Evolutionary conservation across 2,797 vertebrate species (phyloP), one percentile per base, ranked within the genome.

Genomic region (Enoplosus armatus): DNA sequence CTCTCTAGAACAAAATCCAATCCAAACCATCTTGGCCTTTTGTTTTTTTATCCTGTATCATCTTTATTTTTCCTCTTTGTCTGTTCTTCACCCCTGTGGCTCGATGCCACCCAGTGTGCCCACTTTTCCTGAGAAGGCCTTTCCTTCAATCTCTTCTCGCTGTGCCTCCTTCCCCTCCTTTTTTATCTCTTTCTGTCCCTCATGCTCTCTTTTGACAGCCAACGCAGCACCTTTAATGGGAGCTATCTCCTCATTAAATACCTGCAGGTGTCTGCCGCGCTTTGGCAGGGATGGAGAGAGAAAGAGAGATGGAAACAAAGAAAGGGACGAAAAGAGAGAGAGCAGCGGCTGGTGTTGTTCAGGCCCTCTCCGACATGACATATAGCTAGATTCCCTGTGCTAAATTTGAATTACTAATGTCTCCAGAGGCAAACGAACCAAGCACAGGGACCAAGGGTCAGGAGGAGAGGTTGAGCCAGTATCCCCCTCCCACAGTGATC

Each of bases 221-320:
- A 85, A 86, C 72, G 65, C 89, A 82, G 88, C 83, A 90, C 91
- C 92, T 94, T 94, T 94, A 94, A 94, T 93, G 85, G 89, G 85
- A 91, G 88, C 85, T 69, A 85, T 92, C 86, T 93, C 82, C 92
- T 93, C 92, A 94, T 95, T 95, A 94, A 93, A 93, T 92, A 94
- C 86, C 83, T 87, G 82, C 90, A 87, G 91, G 85, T 89, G 89
- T 89, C 86, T 76, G 67, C 77, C 61, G 77, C 39, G 48, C 75
- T 79, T 73, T 83, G 66, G 73, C 82, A 78, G 80, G 35, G 60
- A 77, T 4, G 33, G 58, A 77, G 59, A 66, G 75, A 51, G 43
- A 63, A 37, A 75, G 61, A 82, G 33, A 77, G 72, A 54, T 0
- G 15, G 67, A 72, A 75, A 79, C 50, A 79, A 5, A 75, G 48